A percentile compares a stretch with the other conserved stretches of the same genome.
These are phyloP conservation scores for Cydia amplana DNA, from an alignment of 1,140 invertebrate genomes.

Conservation along the genomic window DNA sequence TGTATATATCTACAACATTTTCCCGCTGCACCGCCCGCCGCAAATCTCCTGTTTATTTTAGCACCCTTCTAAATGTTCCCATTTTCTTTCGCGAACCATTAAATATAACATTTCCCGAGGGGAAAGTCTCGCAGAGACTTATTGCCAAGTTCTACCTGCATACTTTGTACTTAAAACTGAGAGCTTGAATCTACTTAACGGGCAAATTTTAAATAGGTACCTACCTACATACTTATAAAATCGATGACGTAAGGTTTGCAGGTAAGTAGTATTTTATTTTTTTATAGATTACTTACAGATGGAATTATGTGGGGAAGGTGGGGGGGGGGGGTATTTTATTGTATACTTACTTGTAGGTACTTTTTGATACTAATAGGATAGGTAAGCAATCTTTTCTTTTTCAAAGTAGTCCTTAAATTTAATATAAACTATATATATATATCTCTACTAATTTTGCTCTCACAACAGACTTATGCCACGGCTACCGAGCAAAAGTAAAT, in stretches of 20 bases:
- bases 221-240: neutral
- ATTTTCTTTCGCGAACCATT: conserved; percentile 6
- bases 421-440: no score
- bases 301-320: no score
- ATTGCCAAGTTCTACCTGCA: neutral
- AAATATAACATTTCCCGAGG: conserved; percentile 8
- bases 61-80: neutral
- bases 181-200: conserved; percentile 12
- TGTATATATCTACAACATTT: neutral
- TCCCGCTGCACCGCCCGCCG: neutral
- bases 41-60: conserved; percentile 15
- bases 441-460: no score
- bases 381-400: no score
- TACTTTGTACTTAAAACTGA: neutral
- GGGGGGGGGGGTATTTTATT: no score
- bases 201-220: neutral
- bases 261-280: neutral
- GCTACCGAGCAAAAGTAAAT: no score
- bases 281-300: no score
- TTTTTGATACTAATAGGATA: no score
- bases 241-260: neutral
- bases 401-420: no score
- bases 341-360: no score
- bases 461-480: no score
- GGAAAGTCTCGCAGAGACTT: neutral